These are phyloP conservation scores for Hydra vulgaris DNA, from an alignment of 30 jellyfish, hydroid and myxozoan genomes.

Conservation along the genomic window DNA sequence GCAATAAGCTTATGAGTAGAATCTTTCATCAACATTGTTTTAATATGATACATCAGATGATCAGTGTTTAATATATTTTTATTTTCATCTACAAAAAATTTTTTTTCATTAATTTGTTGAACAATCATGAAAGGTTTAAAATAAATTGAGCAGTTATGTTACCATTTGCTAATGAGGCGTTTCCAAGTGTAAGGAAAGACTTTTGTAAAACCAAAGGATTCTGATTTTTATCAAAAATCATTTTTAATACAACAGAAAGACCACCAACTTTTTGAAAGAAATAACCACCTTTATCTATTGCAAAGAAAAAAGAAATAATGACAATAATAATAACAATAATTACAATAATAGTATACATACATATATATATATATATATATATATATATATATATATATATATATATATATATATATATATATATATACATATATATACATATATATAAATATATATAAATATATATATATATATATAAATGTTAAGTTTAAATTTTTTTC, in stretches of 20 bases:
- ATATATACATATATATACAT: too few relatives aligned
- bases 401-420: too few relatives aligned
- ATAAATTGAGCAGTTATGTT: too few relatives aligned
- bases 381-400: too few relatives aligned
- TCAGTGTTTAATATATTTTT: conserved; percentile 15
- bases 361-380: too few relatives aligned
- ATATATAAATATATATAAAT: too few relatives aligned
- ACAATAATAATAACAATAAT: too few relatives aligned
- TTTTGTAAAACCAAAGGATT: conserved; percentile 38
- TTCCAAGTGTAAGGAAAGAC: conserved; percentile 50
- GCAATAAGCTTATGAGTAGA: conserved; percentile 12
- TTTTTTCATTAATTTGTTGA: neutral
- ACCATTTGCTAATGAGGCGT: conserved; percentile 47
- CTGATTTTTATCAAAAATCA: conserved; percentile 19
- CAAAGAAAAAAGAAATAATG: neutral
- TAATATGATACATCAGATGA: conserved; percentile 8
- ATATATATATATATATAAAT: too few relatives aligned
- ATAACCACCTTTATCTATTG: conserved; percentile 45
- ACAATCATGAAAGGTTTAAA: too few relatives aligned
- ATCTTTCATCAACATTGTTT: conserved; percentile 1
- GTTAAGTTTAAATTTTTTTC: too few relatives aligned
- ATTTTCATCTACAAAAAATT: conserved; percentile 15
- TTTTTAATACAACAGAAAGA: conserved; percentile 29
- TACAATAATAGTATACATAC: neutral
- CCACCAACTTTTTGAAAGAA: conserved; percentile 40